Evolutionary conservation across 2,797 vertebrate species (phyloP).

Genomic region (Manis pentadactyla): DNA sequence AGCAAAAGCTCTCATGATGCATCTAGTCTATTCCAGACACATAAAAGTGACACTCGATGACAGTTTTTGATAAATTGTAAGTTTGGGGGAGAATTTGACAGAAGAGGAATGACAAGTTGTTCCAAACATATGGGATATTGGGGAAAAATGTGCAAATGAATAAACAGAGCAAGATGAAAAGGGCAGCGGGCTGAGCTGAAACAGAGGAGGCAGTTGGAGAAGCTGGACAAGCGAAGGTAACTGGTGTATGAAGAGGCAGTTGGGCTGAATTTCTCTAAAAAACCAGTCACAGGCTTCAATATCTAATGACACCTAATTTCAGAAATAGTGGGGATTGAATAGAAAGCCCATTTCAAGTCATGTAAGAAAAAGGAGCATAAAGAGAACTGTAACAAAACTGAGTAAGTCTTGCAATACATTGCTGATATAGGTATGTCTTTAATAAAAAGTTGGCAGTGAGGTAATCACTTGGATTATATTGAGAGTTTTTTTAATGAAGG

Average conservation of each 20-base stretch:
- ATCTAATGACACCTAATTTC: background rate
- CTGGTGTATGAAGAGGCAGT: too few species aligned
- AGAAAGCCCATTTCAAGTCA: background rate
- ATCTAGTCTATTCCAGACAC: background rate
- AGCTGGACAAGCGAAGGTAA: background rate
- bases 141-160: background rate
- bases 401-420: background rate
- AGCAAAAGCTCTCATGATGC: background rate
- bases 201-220: background rate
- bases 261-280: background rate
- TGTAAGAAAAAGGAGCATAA: background rate
- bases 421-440: background rate
- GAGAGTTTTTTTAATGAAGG: background rate
- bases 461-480: background rate
- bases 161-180: background rate
- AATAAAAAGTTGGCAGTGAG: background rate
- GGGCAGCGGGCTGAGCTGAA: background rate
- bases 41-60: background rate
- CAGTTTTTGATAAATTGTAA: slow-evolving; percentile 14
- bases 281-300: background rate
- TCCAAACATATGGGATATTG: background rate
- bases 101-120: background rate
- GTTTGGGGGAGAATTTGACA: slow-evolving; percentile 25
- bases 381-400: background rate
- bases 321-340: background rate